Evolutionary conservation across 2,113 vertebrate genomes (phyloP).

Genomic region (Epinephelus fuscoguttatus): DNA sequence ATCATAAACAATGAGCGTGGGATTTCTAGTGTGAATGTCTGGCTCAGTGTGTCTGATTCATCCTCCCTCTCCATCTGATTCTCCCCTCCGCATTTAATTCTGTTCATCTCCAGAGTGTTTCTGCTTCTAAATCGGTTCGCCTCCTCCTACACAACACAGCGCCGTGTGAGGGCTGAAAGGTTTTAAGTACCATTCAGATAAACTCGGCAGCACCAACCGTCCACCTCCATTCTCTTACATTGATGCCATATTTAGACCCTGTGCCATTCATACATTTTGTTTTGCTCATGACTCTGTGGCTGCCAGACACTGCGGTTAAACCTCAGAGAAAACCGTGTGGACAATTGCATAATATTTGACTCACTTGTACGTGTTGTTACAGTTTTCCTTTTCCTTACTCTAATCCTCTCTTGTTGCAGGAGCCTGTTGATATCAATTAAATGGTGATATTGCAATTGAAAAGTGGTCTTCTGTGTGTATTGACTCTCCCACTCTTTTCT

Average conservation of each 20-base stretch:
- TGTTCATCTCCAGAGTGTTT: conserved; percentile 79
- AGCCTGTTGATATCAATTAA: conserved; percentile 18
- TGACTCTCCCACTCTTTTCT: conserved; percentile 45
- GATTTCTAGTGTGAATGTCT: conserved; percentile 79
- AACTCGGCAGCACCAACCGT: conserved; percentile 60
- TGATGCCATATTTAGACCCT: conserved; percentile 69
- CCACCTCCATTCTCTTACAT: conserved; percentile 74
- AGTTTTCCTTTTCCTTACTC: background rate
- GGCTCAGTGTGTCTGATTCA: conserved; percentile 79
- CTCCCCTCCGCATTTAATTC: conserved; percentile 73
- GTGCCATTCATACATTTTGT: conserved; percentile 73
- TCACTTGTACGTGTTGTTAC: conserved; percentile 23
- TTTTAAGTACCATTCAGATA: conserved; percentile 74
- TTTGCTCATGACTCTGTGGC: conserved; percentile 53
- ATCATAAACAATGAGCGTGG: conserved; percentile 79
- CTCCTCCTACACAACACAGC: conserved; percentile 78
- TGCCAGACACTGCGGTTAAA: conserved; percentile 42
- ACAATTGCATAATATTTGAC: conserved; percentile 43
- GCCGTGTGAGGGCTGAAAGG: conserved; percentile 61
- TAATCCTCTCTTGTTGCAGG: conserved; percentile 35
- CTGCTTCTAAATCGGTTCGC: conserved; percentile 83
- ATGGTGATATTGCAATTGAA: conserved; percentile 15
- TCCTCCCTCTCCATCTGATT: conserved; percentile 74
- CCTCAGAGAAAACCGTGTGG: conserved; percentile 17
- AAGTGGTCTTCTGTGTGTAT: conserved; percentile 38